Base-by-base conservation (phyloP, 2,888 invertebrate genomes). In the Lithophane socia region DNA sequence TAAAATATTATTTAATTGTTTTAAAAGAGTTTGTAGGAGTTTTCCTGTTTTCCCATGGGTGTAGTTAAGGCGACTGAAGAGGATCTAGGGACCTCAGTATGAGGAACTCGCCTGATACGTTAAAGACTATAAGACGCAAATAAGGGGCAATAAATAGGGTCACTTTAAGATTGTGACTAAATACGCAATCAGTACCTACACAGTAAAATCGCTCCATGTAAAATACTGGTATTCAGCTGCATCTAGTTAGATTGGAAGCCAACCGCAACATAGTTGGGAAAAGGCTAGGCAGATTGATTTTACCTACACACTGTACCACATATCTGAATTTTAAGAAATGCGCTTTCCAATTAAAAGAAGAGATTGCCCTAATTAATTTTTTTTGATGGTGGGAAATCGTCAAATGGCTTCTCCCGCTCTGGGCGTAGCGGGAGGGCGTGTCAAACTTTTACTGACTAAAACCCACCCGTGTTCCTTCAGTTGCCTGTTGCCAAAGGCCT, bases 21-120 rank as follows among this genome's bases (percentile, higher is more conserved):
- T 60, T 68, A 10, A 37, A 63, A 63, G n/a, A 64, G 44, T 37
- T 78, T 47, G n/a, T 47, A 16, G 42, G 12, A 80, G 9, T 47
- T 8, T 60, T 54, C 16, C 9, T 21, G 18, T 56, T n/a, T 58
- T 65, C 64, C 21, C 64, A 10, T 9, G 58, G 76, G 64, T 52
- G 37, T 65, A 58, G 12, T 82, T 82, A 60, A 44, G 44, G 49
- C 37, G 1, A 7, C 12, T 65, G 21, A 49, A 29, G 12, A 52
- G 18, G 2, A 21, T 63, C n/a, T n/a, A 21, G 29, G n/a, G 52
- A 37, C 24, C 13, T 47, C 10, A 13, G 3, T 5, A 61, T 13
- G 13, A 29, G 1, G 29, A 61, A 29, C 29, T 42, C 16, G 29
- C 8, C 24, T 56, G 56, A 4, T 47, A 37, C 37, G 37, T 37